Base-by-base conservation (phyloP, 2,888 invertebrate species). In the Cephus spinipes region DNA sequence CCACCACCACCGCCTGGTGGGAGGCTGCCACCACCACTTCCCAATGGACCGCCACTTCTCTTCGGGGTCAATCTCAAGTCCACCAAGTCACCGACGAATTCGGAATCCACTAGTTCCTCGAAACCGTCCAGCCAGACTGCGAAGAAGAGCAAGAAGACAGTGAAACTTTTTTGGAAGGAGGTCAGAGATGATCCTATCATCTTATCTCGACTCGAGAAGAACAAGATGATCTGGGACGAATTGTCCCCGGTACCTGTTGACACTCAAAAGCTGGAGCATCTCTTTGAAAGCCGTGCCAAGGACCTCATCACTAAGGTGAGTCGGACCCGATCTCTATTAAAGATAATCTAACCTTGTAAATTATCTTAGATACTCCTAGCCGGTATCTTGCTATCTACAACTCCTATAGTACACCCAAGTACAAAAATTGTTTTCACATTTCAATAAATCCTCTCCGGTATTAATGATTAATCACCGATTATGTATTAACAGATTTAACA, bases 131-230 rank as follows among this genome's bases (percentile, higher is more conserved):
- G 88, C 91, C 93, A 81, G 91, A 94, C 92, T 0, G 93, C 95
- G 69, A 96, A 95, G 90, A 98, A 98, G 90, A 98, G 96, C 89
- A 98, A 98, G 92, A 98, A 99, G 91, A 99, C 99, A 34, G 97
- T 99, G 23, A 98, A 98, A 92, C 93, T 99, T 76, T 99, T 99
- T 92, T 99, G 99, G 99, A 97, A 97, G 89, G 98, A 99, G 92
- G 96, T 97, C 11, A 94, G 96, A 84, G 97, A 97, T 83, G 95
- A 95, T 88, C 95, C 95, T 0, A 92, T 95, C 68, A 95, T 95
- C 81, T 92, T 95, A 74, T 90, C 82, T n/a, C 85, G 89, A 93
- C 93, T 82, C 94, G 95, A 90, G 75, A 89, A 89, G 76, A 89
- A 90, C 83, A 91, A 90, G 76, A 95, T 95, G 87, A 96, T 99